Evolutionary conservation across 53 echinoderm and acorn worm species (phyloP), one percentile per base, ranked within the genome.

Genomic region (Arbacia lixula): DNA sequence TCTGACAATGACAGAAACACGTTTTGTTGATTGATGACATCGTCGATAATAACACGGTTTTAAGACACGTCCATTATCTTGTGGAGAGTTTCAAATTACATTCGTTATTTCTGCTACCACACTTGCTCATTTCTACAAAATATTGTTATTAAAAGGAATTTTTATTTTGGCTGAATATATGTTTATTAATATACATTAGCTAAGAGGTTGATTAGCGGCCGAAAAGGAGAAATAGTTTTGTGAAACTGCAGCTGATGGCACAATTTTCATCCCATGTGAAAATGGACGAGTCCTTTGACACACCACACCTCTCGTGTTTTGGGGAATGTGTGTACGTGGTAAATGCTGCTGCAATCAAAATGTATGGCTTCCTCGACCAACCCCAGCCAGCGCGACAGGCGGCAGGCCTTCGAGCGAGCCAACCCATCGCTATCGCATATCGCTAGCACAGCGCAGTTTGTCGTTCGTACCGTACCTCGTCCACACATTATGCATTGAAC

Each of bases 271-370:
- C 75, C 55, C n/a, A 34, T 16, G 35, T 30, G 31, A 30, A 28
- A 78, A 35, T 78, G 60, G 60, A 78, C 60, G 79, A 37, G 79
- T 78, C 79, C 26, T 46, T 10, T 17, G 24, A 60, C 60, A 36
- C 60, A 37, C 79, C 79, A 78, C 79, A 78, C 79, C 79, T 78
- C 79, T 76, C 53, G 58, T 75, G 75, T 75, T 75, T 75, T 75
- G 54, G 31, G 53, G 36, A 75, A 33, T 75, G 75, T 75, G 39
- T 34, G 75, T 75, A 54, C 54, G 71, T 71, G 71, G 71, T 71
- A 71, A 29, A 26, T 22, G 38, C 39, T 43, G 28, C 29, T 49
- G 71, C 71, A 25, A 42, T 8, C 46, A 14, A 8, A 8, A 56
- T 17, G 38, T 37, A 75, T 75, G 54, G 53, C 52, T 75, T 52